A percentile compares a stretch with the other conserved stretches of the same genome.
Evolutionary conservation across 2,113 vertebrate species (phyloP).

Genomic region (Gadus chalcogrammus): DNA sequence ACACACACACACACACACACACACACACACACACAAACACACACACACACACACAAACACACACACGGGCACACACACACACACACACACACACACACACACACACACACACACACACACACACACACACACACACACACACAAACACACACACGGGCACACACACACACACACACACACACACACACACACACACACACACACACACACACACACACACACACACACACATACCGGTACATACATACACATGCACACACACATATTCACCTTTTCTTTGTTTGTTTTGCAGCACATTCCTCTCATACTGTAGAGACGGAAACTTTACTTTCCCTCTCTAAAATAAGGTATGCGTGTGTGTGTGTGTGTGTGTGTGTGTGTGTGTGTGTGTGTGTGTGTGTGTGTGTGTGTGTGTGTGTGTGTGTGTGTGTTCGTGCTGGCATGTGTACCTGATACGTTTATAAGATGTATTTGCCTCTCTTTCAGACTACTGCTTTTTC

Average conservation of each 20-base stretch:
- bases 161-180: slow-evolving; percentile 5
- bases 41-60: background rate
- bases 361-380: too few species aligned
- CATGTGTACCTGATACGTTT: too few species aligned
- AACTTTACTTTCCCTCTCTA: too few species aligned
- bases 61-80: background rate
- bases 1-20: slow-evolving; percentile 1
- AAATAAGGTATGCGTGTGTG: background rate
- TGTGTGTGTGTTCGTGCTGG: too few species aligned
- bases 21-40: slow-evolving; percentile 8
- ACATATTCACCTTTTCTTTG: too few species aligned
- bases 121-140: slow-evolving; percentile 1
- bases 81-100: slow-evolving; percentile 5
- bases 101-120: slow-evolving; percentile 8
- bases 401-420: too few species aligned
- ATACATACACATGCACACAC: slow-evolving; percentile 8
- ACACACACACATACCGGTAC: background rate
- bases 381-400: too few species aligned
- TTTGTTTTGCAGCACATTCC: background rate
- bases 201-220: slow-evolving; percentile 1
- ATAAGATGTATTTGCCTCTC: too few species aligned
- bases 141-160: background rate
- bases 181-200: slow-evolving; percentile 1
- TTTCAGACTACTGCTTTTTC: too few species aligned
- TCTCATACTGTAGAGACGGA: too few species aligned